Base-by-base conservation (phyloP, 2,797 vertebrate species). In the Alouatta caraya region DNA sequence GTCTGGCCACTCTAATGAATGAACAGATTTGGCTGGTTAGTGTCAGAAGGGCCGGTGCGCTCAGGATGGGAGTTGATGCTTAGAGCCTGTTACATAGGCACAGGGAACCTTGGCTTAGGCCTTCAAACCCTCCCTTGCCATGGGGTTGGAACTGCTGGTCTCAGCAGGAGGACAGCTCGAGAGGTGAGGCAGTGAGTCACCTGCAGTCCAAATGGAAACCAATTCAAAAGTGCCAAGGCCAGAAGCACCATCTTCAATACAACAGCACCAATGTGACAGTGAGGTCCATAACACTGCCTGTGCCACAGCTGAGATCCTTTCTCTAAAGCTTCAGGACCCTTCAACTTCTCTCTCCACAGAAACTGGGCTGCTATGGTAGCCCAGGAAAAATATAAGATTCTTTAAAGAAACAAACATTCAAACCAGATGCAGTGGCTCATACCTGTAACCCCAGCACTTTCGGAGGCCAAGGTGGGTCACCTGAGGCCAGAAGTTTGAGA, bases 331-430 rank as follows among this genome's bases (percentile, higher is more conserved):
- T 52, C 22, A 11, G 88, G 88, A 30, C n/a, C 70, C 76, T 93
- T 89, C 48, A 19, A 0, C 37, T 61, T 78, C 46, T 88, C 48
- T 78, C 26, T 14, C 24, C 15, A n/a, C 42, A 33, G 84, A 81
- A 76, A n/a, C 70, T 26, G 46, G 78, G 44, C 50, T 50, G 76
- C 30, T 44, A 57, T 4, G 15, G 42, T 2, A 39, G 39, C 87
- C 57, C 46, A 93, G 81, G 84, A 39, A 83, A 91, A 85, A 72
- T 3, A 73, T 2, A 12, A n/a, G 55, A 33, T 50, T 15, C 2
- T 73, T 95, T 75, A 85, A 93, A 39, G 67, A 72, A 72, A 72
- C 15, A 67, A n/a, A 67, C 61, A 67, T 8, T 67, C 61, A n/a
- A 33, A 17, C 4, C 61, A n/a, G 61, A 15, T 17, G 0, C 61